Evolutionary conservation across 2,888 invertebrate species (phyloP), one percentile per base, ranked within the genome.

Genomic region (Cataglyphis albicans): DNA sequence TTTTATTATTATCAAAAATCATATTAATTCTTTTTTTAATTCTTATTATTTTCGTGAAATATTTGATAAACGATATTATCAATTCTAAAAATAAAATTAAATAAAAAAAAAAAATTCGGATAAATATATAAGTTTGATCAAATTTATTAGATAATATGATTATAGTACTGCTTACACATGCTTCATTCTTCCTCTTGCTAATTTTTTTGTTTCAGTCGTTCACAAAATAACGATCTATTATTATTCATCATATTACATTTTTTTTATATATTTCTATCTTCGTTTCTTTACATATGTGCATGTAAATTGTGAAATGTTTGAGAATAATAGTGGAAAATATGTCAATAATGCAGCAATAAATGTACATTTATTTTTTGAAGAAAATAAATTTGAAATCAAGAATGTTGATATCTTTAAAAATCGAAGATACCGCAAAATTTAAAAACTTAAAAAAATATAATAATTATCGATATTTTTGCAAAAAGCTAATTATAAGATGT

Each of bases 401-500:
- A 48, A 1, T 52, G 10, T 15, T 7, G 0, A 32, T 55, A 48
- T 52, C 6, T n/a, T 52, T 2, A 52, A 52, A 52, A 52, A 52
- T 52, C 48, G 18, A 1, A 15, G 4, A 0, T 15, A 4, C 3
- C 41, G 15, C 25, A 25, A 25, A 25, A 1, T 25, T 25, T 25
- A 25, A 25, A 44, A 44, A 4, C 12, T 41, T 41, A 3, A 44
- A 44, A 48, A 18, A 52, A 52, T 7, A 48, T 18, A n/a, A 0
- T 6, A 41, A 9, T 4, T 3, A 1, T 6, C 32, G 0, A 41
- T 21, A 21, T 65, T 65, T 65, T 41, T 65, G 15, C 2, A 65
- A 44, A 44, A 67, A 18, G 5, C 25, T 67, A 29, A 38, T 64
- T 9, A 68, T n/a, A 21, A 57, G 57, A 70, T 70, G 21, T 52